These are phyloP conservation scores for Morinoia aosen DNA, from an alignment of 2,888 invertebrate genomes.

Conservation along the genomic window DNA sequence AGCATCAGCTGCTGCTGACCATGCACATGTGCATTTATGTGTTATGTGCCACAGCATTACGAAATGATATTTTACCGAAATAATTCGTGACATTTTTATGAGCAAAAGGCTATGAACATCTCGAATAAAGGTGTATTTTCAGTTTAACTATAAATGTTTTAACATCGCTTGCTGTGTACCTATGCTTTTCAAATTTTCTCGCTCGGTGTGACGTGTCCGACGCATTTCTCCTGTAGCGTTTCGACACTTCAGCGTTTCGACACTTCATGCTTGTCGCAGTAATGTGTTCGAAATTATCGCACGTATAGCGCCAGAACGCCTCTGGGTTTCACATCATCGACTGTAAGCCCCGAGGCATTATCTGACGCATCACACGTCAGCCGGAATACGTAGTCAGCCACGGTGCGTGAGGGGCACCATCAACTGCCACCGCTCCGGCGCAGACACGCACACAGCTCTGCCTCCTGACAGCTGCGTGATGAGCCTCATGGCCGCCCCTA, in stretches of 20 bases:
- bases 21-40: too few relatives aligned
- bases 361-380: background rate
- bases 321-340: background rate
- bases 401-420: background rate
- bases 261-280: background rate
- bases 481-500: background rate
- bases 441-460: background rate
- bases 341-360: background rate
- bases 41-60: too few relatives aligned
- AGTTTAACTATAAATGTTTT: background rate
- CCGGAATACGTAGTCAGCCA: background rate
- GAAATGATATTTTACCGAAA: too few relatives aligned
- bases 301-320: background rate
- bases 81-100: background rate
- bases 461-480: background rate
- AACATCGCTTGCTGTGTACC: background rate
- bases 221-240: background rate
- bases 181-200: background rate
- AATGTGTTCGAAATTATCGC: background rate
- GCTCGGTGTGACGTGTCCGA: background rate
- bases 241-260: background rate
- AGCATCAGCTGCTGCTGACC: too few relatives aligned
- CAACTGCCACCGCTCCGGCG: background rate
- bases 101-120: background rate
- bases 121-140: background rate